Evolutionary conservation across 2,888 invertebrate species (phyloP).

Genomic region (Nephrocerus scutellatus): DNA sequence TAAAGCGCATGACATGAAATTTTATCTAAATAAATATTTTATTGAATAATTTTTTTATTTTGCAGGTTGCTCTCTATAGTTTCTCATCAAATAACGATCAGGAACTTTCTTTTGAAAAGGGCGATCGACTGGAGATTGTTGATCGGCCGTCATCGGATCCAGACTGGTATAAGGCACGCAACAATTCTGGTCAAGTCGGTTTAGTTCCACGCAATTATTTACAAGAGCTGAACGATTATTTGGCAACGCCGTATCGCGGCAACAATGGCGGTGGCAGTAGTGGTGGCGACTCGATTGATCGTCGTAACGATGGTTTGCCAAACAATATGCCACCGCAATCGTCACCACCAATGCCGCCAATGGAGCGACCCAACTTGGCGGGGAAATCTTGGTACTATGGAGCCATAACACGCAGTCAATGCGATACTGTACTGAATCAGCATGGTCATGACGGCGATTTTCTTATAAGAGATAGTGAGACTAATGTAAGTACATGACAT

Average conservation of each 20-base stretch:
- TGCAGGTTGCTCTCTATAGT: constrained; percentile 79
- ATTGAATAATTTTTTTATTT: constrained; percentile 3
- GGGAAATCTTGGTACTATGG: constrained; percentile 98
- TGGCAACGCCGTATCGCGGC: constrained; percentile 71
- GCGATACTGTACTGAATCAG: constrained; percentile 90
- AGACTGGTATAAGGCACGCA: constrained; percentile 95
- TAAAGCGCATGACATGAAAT: background rate
- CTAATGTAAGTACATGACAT: constrained; percentile 70
- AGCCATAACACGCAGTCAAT: constrained; percentile 88
- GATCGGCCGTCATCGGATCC: constrained; percentile 96
- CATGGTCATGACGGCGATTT: constrained; percentile 97
- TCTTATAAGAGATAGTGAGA: constrained; percentile 97
- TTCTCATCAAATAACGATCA: constrained; percentile 92
- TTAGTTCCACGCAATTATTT: constrained; percentile 93
- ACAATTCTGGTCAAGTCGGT: constrained; percentile 85
- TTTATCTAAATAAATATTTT: constrained; percentile 7
- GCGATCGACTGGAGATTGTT: constrained; percentile 90
- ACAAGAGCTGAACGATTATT: constrained; percentile 84
- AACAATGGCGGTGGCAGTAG: constrained; percentile 49
- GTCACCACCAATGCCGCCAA: constrained; percentile 38
- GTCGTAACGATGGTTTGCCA: constrained; percentile 46
- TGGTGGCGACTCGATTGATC: constrained; percentile 50
- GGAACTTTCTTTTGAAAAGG: constrained; percentile 94
- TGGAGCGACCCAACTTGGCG: constrained; percentile 62
- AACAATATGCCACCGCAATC: constrained; percentile 36